Base-by-base conservation (phyloP, 2,888 invertebrate species). In the Operophtera brumata region DNA sequence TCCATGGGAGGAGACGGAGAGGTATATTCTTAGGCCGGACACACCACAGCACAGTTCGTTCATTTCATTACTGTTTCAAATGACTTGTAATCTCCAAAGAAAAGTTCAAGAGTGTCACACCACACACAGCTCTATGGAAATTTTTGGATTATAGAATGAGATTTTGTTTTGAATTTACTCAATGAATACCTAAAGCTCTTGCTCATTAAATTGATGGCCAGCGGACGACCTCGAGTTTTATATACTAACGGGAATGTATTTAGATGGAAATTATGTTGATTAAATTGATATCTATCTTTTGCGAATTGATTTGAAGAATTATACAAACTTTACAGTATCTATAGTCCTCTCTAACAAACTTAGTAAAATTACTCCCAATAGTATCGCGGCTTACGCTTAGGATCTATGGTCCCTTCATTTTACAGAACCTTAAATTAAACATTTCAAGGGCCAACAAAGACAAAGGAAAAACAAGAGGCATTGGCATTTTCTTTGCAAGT, bases 141-240 rank as follows among this genome's bases (percentile, higher is more conserved):
- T 36, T 51, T 51, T 47, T 47, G 6, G 42, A 42, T 9, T 28
- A 7, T 26, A 2, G 13, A 40, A 42, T 47, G 46, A 4, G 42
- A 34, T 55, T 55, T 47, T 41, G 34, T 32, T 42, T 32, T 25
- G 11, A 36, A 37, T 13, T 40, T 32, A 12, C 48, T 41, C 48
- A 49, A 48, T 54, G 50, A 57, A 55, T 58, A 20, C 20, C 20
- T 20, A 48, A 53, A 52, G 52, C 48, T 48, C 13, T 13, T 14
- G 51, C 47, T 56, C 47, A 51, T 64, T 66, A 68, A 70, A 75
- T 67, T 73, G 69, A 69, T 71, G 59, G 70, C 68, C 56, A 65
- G 65, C 59, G 57, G 67, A 54, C 64, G 76, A 74, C 78, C 80
- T 81, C 77, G 75, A 72, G 68, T 73, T 76, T 74, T 70, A 71